These are phyloP conservation scores for Pseudachorutes palmiensis DNA, from an alignment of 1,140 invertebrate genomes.

Conservation along the genomic window DNA sequence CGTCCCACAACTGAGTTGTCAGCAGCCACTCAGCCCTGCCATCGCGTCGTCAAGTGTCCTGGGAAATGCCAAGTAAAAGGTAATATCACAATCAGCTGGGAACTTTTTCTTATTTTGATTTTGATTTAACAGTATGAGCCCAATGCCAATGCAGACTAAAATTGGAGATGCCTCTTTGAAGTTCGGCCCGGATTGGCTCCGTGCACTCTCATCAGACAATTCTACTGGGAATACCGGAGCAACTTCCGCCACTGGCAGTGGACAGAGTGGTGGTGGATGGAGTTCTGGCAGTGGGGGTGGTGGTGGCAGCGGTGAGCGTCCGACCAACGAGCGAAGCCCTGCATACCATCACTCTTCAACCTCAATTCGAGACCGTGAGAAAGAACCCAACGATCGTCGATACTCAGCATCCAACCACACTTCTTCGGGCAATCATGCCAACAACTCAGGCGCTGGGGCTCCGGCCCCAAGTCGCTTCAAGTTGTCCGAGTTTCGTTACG, in stretches of 20 bases:
- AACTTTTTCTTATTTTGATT: too few relatives aligned
- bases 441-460: not conserved
- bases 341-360: not conserved
- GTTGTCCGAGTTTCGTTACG: slow-evolving; percentile 68
- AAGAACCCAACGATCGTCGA: slow-evolving; percentile 3
- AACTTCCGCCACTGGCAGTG: slow-evolving; percentile 1
- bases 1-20: not conserved
- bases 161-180: slow-evolving; percentile 45
- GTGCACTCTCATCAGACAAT: slow-evolving; percentile 46
- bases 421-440: slow-evolving; percentile 25
- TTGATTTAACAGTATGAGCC: slow-evolving; percentile 29
- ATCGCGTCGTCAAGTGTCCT: too few relatives aligned
- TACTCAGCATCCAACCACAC: slow-evolving; percentile 36
- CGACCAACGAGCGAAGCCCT: not conserved
- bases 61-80: too few relatives aligned
- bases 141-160: slow-evolving; percentile 38
- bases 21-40: too few relatives aligned
- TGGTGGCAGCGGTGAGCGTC: slow-evolving; percentile 7
- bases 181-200: slow-evolving; percentile 50
- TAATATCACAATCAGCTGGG: too few relatives aligned
- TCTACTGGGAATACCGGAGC: slow-evolving; percentile 26
- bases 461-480: slow-evolving; percentile 48
- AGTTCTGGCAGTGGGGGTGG: slow-evolving; percentile 16
- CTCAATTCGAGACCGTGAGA: slow-evolving; percentile 7
- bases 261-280: slow-evolving; percentile 18